A percentile compares a stretch with the other conserved stretches of the same genome.
Evolutionary conservation across 1,140 invertebrate genomes (phyloP).

Genomic region (Phymastichus coffea): DNA sequence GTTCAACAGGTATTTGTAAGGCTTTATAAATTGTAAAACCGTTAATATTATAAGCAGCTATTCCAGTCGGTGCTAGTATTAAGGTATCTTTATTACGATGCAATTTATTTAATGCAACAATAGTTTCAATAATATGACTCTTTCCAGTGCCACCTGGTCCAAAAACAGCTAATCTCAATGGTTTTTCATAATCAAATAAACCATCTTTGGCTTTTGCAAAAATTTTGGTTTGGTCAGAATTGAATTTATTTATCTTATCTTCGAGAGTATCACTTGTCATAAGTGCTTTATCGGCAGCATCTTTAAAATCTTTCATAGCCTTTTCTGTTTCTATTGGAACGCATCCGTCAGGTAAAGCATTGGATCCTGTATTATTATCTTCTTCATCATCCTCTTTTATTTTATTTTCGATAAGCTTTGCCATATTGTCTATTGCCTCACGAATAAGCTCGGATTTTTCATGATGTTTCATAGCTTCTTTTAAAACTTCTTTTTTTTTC

Average conservation of each 20-base stretch:
- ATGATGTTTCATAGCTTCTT: constrained; percentile 33
- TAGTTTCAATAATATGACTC: constrained; percentile 32
- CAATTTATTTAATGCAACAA: constrained; percentile 28
- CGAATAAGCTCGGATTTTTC: constrained; percentile 30
- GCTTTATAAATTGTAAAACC: constrained; percentile 34
- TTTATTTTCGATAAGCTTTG: constrained; percentile 29
- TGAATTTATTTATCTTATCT: constrained; percentile 34
- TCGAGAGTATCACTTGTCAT: constrained; percentile 26
- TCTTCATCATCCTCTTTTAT: constrained; percentile 18
- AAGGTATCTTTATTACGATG: constrained; percentile 25
- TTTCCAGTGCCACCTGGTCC: constrained; percentile 36
- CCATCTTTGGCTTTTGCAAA: constrained; percentile 32
- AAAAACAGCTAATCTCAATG: constrained; percentile 9
- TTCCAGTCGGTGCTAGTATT: constrained; percentile 33
- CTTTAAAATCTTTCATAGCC: constrained; percentile 36
- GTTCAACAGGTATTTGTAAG: constrained; percentile 31
- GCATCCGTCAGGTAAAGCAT: not conserved
- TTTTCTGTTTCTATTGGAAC: constrained; percentile 28
- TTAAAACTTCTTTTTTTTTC: constrained; percentile 16
- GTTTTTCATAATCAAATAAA: constrained; percentile 10
- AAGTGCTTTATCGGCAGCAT: constrained; percentile 21
- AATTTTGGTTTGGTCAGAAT: constrained; percentile 37
- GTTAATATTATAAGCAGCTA: constrained; percentile 33
- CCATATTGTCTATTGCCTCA: constrained; percentile 27
- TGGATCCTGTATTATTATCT: constrained; percentile 9